Base-by-base conservation (phyloP, 2,797 vertebrate species). In the Sitta carolinensis region DNA sequence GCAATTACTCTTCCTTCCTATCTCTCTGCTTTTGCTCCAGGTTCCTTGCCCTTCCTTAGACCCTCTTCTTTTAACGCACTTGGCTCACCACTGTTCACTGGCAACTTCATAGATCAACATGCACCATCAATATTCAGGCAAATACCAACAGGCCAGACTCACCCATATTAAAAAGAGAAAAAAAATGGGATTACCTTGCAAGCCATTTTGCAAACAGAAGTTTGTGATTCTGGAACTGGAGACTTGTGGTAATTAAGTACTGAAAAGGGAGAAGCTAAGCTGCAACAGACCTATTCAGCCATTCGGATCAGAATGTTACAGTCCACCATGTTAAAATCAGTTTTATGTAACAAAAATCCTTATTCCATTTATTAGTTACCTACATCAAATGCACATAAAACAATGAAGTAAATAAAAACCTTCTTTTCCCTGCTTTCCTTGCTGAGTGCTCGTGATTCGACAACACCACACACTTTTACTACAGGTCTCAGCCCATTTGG, bases 401-500 rank as follows among this genome's bases (percentile, higher is more conserved):
- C 29, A 93, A 83, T 11, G 32, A 74, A 73, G 22, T 40, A 72
- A 62, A 77, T 55, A 93, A 66, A 77, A 80, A 98, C 98, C 98
- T 98, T 98, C 50, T 95, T 97, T 43, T 70, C 74, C 88, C 81
- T 94, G 75, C 26, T 89, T 51, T 94, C 61, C 48, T 22, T 96
- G 87, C 70, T 95, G 50, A 86, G 61, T 0, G 79, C 51, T 74
- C 10, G 93, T 77, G 92, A 32, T 30, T 91, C 94, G 5, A 93
- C 45, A 22, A 97, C 36, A 77, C 96, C 92, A 16, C 93, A 90
- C 67, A 98, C 89, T 91, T 98, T 98, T 40, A 98, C 98, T 78
- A 99, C 98, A 1, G 99, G 98, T 54, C 99, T 98, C 90, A 99
- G 98, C 29, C 98, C 98, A 3, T 97, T 96, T 3, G 38, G 78